These are phyloP conservation scores for Anthonomus grandis DNA, from an alignment of 1,140 invertebrate genomes.

Conservation along the genomic window DNA sequence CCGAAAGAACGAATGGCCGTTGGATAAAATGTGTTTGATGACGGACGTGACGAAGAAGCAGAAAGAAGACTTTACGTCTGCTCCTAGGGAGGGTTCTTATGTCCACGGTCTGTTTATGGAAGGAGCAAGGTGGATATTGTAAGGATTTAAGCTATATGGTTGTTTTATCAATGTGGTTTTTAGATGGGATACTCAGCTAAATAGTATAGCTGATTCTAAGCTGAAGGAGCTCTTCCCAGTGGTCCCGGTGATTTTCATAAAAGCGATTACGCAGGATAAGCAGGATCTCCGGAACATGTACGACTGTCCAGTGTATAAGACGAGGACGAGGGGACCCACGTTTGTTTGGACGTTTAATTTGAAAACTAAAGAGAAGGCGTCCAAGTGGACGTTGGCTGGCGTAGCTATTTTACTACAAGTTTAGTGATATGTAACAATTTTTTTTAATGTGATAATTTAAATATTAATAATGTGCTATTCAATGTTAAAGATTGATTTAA, in stretches of 20 bases:
- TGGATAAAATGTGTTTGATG: slow-evolving; percentile 93
- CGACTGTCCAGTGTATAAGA: slow-evolving; percentile 93
- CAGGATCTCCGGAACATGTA: slow-evolving; percentile 84
- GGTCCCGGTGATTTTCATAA: slow-evolving; percentile 91
- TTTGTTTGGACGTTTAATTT: slow-evolving; percentile 96
- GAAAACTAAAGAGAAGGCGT: slow-evolving; percentile 81
- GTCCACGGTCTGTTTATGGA: slow-evolving; percentile 90
- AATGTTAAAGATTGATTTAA: background rate
- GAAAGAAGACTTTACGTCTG: slow-evolving; percentile 72
- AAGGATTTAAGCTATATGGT: background rate
- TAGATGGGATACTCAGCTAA: slow-evolving; percentile 73
- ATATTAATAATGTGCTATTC: too few species aligned
- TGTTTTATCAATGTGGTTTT: slow-evolving; percentile 4
- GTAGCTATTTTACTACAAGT: slow-evolving; percentile 83
- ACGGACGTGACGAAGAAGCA: slow-evolving; percentile 92
- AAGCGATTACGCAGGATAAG: slow-evolving; percentile 83
- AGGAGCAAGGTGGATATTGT: slow-evolving; percentile 64
- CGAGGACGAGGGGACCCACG: slow-evolving; percentile 78
- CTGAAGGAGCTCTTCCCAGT: slow-evolving; percentile 86
- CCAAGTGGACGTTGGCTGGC: slow-evolving; percentile 90
- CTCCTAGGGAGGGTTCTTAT: slow-evolving; percentile 88
- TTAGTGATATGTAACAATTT: slow-evolving; percentile 41
- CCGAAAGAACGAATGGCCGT: slow-evolving; percentile 90
- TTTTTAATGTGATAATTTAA: background rate
- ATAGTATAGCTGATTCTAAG: slow-evolving; percentile 76